These are phyloP conservation scores for Pelodiscus sinensis DNA, from an alignment of 2,113 vertebrate species.

Conservation along the genomic window DNA sequence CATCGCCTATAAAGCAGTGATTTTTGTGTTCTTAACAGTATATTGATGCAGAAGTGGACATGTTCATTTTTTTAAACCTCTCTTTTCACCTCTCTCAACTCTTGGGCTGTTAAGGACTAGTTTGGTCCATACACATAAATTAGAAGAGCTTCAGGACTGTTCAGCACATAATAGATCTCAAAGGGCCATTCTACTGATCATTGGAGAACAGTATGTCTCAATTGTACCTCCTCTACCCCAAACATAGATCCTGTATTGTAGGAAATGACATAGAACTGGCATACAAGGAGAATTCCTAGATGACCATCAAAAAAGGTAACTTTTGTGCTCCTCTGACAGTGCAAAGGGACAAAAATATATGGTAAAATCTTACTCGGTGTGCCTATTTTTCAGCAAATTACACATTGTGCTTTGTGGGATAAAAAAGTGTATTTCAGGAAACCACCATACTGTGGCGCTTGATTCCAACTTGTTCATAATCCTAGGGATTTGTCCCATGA, in stretches of 20 bases:
- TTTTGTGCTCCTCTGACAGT: background rate
- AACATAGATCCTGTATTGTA: fast-evolving
- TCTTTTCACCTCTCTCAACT: background rate
- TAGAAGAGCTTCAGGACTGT: fast-evolving
- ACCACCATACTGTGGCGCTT: fast-evolving
- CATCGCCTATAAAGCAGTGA: background rate
- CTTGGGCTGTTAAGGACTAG: background rate
- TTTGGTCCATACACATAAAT: background rate
- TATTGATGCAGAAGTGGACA: fast-evolving
- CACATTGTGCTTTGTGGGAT: background rate
- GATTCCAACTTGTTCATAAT: background rate
- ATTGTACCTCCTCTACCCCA: fast-evolving
- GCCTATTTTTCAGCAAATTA: fast-evolving
- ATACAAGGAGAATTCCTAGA: background rate
- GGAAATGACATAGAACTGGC: fast-evolving
- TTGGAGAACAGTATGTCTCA: fast-evolving
- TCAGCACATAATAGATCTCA: background rate
- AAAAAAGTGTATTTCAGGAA: background rate
- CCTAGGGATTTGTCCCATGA: background rate
- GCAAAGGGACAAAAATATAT: fast-evolving
- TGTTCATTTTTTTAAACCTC: fast-evolving
- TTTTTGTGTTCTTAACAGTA: background rate
- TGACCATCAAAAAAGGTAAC: fast-evolving
- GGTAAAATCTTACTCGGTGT: background rate
- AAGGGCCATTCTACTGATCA: background rate